Evolutionary conservation across 92 coral and sea anemone genomes (phyloP), one percentile per base, ranked within the genome.

Genomic region (Epizoanthus stellaris): DNA sequence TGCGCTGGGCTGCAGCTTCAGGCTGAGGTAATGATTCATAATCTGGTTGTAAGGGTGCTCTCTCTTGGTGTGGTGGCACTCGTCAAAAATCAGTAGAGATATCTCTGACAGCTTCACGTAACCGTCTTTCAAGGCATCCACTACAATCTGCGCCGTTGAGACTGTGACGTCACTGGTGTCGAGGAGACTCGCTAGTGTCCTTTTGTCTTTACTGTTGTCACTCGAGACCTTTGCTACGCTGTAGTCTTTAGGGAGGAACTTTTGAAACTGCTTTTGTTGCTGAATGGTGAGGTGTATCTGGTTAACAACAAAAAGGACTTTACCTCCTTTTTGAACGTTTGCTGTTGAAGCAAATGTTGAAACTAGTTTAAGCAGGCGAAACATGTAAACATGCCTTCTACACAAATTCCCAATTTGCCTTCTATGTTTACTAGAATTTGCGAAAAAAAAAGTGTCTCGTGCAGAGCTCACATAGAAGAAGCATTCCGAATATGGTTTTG

Each of bases 141-240:
- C 94, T n/a, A 94, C 92, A 52, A 97, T 88, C 90, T 93, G 97
- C 0, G 99, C 99, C 17, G 99, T 97, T 75, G 95, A 85, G 38
- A 97, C 95, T 9, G 87, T 93, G 2, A 97, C 95, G 40, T 93
- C 87, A 49, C 77, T 74, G 49, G 67, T 85, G 38, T 85, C 75
- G 34, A 97, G 90, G 14, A 86, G 73, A 42, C 80, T 63, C 25
- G 80, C 84, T 9, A 94, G 93, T 19, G 94, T 90, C 4, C 86
- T 85, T 11, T 89, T 65, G 11, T 15, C 98, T 7, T 77, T 73
- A 30, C 88, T 64, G 68, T 82, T 88, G 20, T 95, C 95, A 60
- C 98, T 85, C 1, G 98, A 92, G 59, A 92, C 88, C 0, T n/a
- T n/a, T n/a, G 81, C 90, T 36, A 94, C 91, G 10, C 72, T 60